A percentile compares a stretch with the other conserved stretches of the same genome.
These are phyloP conservation scores for Ischnura elegans DNA, from an alignment of 2,888 invertebrate genomes.

Conservation along the genomic window DNA sequence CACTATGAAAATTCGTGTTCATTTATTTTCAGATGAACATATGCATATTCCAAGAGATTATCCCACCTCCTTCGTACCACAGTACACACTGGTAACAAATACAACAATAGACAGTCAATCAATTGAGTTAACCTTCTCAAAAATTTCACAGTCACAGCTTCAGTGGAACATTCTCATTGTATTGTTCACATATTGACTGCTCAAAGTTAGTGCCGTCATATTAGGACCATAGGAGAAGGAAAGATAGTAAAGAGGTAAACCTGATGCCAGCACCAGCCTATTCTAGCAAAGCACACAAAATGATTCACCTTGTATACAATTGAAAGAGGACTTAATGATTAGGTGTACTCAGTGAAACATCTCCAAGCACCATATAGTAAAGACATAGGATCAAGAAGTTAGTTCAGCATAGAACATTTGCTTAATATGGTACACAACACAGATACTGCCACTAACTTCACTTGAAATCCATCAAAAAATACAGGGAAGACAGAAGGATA, in stretches of 20 bases:
- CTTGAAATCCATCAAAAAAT: neutral
- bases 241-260: neutral
- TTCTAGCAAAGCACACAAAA: neutral
- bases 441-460: neutral
- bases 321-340: neutral
- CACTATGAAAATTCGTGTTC: neutral
- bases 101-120: constrained; percentile 10
- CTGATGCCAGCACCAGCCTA: constrained; percentile 31
- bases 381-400: neutral
- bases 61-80: neutral
- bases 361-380: neutral
- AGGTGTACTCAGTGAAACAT: neutral
- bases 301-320: neutral
- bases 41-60: neutral
- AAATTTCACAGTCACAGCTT: neutral
- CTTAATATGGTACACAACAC: neutral
- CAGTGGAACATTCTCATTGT: neutral
- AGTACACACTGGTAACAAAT: constrained; percentile 6
- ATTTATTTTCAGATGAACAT: neutral
- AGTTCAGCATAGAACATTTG: neutral
- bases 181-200: neutral
- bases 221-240: neutral
- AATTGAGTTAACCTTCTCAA: neutral
- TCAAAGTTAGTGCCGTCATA: constrained; percentile 2
- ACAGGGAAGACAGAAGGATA: neutral